Base-by-base conservation (phyloP, 2,797 vertebrate species). In the Alca torda region DNA sequence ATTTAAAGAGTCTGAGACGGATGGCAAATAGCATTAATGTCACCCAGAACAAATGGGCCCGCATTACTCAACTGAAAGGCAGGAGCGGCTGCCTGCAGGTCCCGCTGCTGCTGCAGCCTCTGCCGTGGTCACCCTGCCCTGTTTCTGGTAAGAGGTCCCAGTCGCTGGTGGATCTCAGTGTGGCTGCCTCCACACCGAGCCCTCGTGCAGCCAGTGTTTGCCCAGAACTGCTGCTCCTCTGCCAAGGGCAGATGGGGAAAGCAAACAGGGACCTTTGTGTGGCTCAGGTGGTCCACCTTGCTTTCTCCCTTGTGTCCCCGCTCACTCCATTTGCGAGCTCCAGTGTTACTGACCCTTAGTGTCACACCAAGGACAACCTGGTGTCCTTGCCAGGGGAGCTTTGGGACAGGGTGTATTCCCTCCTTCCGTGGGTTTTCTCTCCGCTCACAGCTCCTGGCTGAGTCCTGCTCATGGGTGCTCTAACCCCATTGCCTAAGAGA, bases 1-100 rank as follows among this genome's bases (percentile, higher is more conserved):
- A 97, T 98, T 98, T 98, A 98, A 97, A 82, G 91, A 98, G 97
- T 87, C 87, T 93, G 97, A 98, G 98, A 98, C 97, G 96, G 97
- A 98, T 98, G 97, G 96, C 0, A 3, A 97, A 97, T 97, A 97
- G 82, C 92, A 92, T 96, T 97, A 96, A 94, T 96, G 97, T 98
- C 98, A 98, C 63, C 94, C 54, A 76, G 97, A 97, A 98, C 60
- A 95, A 97, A 98, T 97, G 97, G 95, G 77, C 84, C 73, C 11
- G 31, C 93, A 96, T 98, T 98, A 96, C 92, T 98, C 97, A 97
- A 64, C 16, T 48, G 83, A 90, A 93, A 90, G 87, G 94, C 93
- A 68, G 67, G 67, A 88, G 57, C 4, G 4, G 56, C 68, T 72
- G 77, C 11, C 46, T 39, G 11, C 74, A 4, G 21, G 21, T 39